Conservation (phyloP, 2,888 invertebrate genomes). For the Polyploca ridens region DNA sequence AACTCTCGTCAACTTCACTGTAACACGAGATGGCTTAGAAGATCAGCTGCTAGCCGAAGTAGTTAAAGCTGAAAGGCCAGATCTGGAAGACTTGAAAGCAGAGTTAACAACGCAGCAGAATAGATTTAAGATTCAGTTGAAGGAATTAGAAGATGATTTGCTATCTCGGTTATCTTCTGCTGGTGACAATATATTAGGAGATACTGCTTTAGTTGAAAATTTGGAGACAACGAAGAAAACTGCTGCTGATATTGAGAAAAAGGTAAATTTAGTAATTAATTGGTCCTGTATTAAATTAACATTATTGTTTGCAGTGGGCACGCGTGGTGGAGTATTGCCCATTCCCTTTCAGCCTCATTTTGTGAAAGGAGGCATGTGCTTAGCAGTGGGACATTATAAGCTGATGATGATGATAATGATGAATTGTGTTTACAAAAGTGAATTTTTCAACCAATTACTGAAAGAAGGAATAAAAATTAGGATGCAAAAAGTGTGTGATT, state of each 20-base stretch:
- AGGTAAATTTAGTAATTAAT: slow-evolving; percentile 80
- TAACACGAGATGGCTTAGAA: slow-evolving; percentile 97
- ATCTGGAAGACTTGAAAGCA: slow-evolving; percentile 97
- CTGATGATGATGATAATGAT: no score
- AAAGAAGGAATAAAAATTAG: no score
- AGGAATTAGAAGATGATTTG: slow-evolving; percentile 96
- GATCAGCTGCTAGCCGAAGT: slow-evolving; percentile 98
- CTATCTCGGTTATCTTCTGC: slow-evolving; percentile 95
- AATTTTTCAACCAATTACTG: not conserved
- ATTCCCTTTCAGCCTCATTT: no score
- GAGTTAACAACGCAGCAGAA: slow-evolving; percentile 98
- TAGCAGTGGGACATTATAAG: no score
- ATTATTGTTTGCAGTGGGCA: no score
- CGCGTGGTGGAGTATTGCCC: no score
- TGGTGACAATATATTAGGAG: slow-evolving; percentile 96
- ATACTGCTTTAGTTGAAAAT: slow-evolving; percentile 97
- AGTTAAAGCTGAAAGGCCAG: slow-evolving; percentile 98
- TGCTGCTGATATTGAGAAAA: slow-evolving; percentile 96
- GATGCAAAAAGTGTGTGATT: no score
- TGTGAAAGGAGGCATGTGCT: no score
- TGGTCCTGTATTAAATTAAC: not conserved
- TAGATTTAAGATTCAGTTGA: slow-evolving; percentile 97
- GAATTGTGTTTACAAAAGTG: no score
- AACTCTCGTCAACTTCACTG: slow-evolving; percentile 98
- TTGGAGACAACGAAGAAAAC: slow-evolving; percentile 98